Evolutionary conservation across 2,888 invertebrate species (phyloP), one percentile per base, ranked within the genome.

Genomic region (Cremastinae sp.): DNA sequence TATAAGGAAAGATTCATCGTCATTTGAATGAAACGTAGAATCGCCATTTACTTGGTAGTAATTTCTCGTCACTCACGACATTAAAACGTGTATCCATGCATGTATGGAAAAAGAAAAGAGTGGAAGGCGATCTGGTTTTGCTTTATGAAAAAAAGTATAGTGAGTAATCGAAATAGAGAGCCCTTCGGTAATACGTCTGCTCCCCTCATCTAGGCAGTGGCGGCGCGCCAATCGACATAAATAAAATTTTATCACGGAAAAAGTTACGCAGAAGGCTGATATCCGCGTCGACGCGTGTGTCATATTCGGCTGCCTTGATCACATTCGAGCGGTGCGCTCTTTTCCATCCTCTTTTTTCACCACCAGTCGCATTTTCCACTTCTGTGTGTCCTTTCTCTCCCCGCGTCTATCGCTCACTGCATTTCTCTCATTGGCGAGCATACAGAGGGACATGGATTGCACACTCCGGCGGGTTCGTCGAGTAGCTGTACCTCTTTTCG

Each of bases 291-390:
- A 43, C 55, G 65, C 62, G 55, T 66, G 12, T 47, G 62, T 73
- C 79, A 80, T 80, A 84, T 81, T 82, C 79, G 80, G 74, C 65
- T 78, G 70, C 74, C 82, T 59, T 65, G 65, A 69, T 77, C 80
- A 84, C 80, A 80, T 85, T 84, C 81, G 81, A 80, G 79, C 78
- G 79, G 71, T 80, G 80, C 79, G 78, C 20, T 53, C 47, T 10
- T 69, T 18, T 74, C 51, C 22, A 35, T 64, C 37, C 18, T n/a
- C n/a, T n/a, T n/a, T n/a, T n/a, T n/a, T 41, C 39, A 10, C 39
- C 28, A 66, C 62, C 28, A n/a, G 41, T 74, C 79, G 66, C 62
- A 79, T 74, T 78, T 70, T 80, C 81, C 73, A 79, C 78, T 80
- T 82, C 79, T 78, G 78, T 78, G 39, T 70, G 28, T 66, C 79